Evolutionary conservation across 2,888 invertebrate genomes (phyloP), one percentile per base, ranked within the genome.

Genomic region (Polydrusus pterygomalis): DNA sequence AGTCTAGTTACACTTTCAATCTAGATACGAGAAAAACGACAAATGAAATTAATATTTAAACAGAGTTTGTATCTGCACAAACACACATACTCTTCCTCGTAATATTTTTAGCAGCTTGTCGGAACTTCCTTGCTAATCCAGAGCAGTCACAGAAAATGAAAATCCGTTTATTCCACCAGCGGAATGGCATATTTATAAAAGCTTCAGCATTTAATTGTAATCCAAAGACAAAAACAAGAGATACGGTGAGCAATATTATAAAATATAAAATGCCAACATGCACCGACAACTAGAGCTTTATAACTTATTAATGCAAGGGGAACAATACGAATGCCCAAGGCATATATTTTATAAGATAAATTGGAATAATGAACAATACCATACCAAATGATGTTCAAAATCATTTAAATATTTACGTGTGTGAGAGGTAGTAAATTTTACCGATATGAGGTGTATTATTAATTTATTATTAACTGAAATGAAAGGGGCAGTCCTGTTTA

Each of bases 341-440:
- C 56, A 64, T 67, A 73, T 67, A 73, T 67, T 67, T 73, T 73
- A 73, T 67, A 47, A 45, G 56, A 15, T 45, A 67, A 73, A 67
- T 47, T 65, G 67, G 60, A 67, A 56, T 67, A 67, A 73, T 18
- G 43, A 67, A 65, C 73, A 67, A 73, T 67, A 20, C 49, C 63
- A 73, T 67, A 20, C 49, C 63, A 63, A 63, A 70, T 62, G 70
- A 70, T 63, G 40, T 10, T 18, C 18, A 49, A 25, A 38, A 34
- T 38, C 15, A 45, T 54, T 72, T 64, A 67, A 73, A 73, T 73
- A 56, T 56, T 72, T 38, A 65, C 54, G 45, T 58, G 56, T 58
- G 65, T 56, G 56, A 70, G 58, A 72, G 47, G 47, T 65, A 74
- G 54, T 62, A 74, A 74, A 69, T 74, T 74, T 74, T 51, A 60